Base-by-base conservation (phyloP, 2,888 invertebrate species). In the Ectemnius cavifrons region DNA sequence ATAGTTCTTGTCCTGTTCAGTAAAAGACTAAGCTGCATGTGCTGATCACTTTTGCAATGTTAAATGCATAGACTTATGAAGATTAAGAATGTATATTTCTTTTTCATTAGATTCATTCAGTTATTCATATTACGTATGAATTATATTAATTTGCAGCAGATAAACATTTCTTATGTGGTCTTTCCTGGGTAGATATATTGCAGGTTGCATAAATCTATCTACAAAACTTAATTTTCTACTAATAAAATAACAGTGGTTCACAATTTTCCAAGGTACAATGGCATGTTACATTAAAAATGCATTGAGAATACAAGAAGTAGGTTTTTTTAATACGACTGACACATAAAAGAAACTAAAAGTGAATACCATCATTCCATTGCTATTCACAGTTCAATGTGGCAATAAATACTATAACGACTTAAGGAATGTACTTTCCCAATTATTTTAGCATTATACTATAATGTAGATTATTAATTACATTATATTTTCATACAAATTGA, bases 251-350 rank as follows among this genome's bases (percentile, higher is more conserved):
- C 27, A 56, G 27, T 56, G 56, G 70, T 76, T 76, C 76, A 72
- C 79, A 71, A 79, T 74, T 78, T 80, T 76, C 58, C 74, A 75
- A 76, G 28, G 57, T 47, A 70, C 28, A 65, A 14, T 56, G 56
- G 47, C 62, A 70, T 63, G 37, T 65, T 67, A 73, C 67, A n/a
- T 73, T 78, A 62, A 62, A 56, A 52, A 27, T 52, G 65, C 58
- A 63, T 60, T 18, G 45, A 65, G 59, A 28, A 62, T 28, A 20
- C 20, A 58, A 63, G 46, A 47, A 16, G 27, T 71, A 66, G 28
- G 66, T 57, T 68, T 59, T 47, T 61, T n/a, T 23, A 59, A 59
- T 37, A 37, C 2, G 5, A 20, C 60, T 67, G 63, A 69, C 27
- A 45, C 18, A 49, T 57, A 57, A 70, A 27, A 3, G 64, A 65